These are phyloP conservation scores for Syngnathoides biaculeatus DNA, from an alignment of 2,113 vertebrate species.

Conservation along the genomic window DNA sequence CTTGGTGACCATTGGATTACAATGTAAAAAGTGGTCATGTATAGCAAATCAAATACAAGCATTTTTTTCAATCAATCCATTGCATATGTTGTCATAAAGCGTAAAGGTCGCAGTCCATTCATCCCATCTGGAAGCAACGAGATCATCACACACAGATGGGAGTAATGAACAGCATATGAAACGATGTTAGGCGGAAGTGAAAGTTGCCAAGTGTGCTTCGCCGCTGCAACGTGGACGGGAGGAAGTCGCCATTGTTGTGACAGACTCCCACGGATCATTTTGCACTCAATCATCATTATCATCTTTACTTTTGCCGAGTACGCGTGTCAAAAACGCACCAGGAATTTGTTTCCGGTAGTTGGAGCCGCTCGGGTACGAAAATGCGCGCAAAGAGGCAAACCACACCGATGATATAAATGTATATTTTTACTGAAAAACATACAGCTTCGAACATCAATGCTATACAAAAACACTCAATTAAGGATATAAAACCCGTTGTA, in stretches of 20 bases:
- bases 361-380: too few species aligned
- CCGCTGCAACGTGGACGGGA: neutral
- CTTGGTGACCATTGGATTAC: too few species aligned
- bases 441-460: slow-evolving; percentile 12
- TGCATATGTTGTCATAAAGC: neutral
- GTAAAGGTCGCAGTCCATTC: neutral
- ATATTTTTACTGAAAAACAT: slow-evolving; percentile 30
- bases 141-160: neutral
- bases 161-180: neutral
- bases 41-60: too few species aligned
- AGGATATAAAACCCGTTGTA: slow-evolving; percentile 51
- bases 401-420: neutral
- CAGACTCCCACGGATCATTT: neutral
- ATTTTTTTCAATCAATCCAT: neutral
- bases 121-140: neutral
- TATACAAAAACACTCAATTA: slow-evolving; percentile 53
- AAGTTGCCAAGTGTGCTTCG: neutral
- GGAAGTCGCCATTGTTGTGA: neutral
- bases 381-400: too few species aligned
- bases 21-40: too few species aligned
- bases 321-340: too few species aligned
- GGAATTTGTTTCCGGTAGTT: too few species aligned
- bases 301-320: too few species aligned
- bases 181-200: neutral
- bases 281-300: too few species aligned